Conservation (phyloP, 2,113 vertebrate genomes). For the Andinoacara biseriatus region DNA sequence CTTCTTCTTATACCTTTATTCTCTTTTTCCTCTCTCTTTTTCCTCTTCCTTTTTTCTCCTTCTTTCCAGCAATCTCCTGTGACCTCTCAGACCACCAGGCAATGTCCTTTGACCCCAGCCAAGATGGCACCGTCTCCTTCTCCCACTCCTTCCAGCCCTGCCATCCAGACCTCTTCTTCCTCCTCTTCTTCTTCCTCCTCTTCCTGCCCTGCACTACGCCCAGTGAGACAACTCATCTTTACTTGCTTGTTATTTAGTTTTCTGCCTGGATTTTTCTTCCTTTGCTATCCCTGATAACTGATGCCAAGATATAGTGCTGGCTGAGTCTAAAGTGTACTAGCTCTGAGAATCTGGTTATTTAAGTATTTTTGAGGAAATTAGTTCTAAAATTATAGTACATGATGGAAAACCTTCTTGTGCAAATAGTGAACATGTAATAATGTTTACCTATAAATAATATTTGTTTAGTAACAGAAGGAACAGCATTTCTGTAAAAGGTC, state of each 20-base stretch:
- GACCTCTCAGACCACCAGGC: slow-evolving; percentile 77
- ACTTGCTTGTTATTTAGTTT: slow-evolving; percentile 1
- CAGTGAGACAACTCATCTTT: slow-evolving; percentile 71
- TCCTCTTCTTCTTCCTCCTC: slow-evolving; percentile 62
- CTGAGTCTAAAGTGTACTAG: not conserved
- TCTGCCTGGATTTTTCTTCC: not conserved
- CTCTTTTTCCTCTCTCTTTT: not conserved
- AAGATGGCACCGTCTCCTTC: slow-evolving; percentile 80
- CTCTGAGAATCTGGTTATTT: no score
- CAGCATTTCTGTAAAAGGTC: no score
- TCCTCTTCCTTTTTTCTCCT: slow-evolving; percentile 37
- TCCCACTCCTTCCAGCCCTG: slow-evolving; percentile 67
- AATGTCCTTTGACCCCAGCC: slow-evolving; percentile 76
- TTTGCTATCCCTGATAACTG: not conserved
- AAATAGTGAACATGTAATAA: not conserved
- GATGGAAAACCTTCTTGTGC: not conserved
- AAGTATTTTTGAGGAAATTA: not conserved
- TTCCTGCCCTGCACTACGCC: slow-evolving; percentile 69
- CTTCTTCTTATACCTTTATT: slow-evolving; percentile 22
- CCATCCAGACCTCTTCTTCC: slow-evolving; percentile 76
- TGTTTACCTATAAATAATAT: not conserved
- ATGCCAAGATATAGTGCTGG: not conserved
- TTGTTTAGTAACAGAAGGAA: not conserved
- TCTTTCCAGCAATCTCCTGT: slow-evolving; percentile 75
- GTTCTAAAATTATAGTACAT: not conserved